Percentiles rank a stretch among this genome's conserved stretches.
These are phyloP conservation scores for Metellina segmentata DNA, from an alignment of 2,888 invertebrate species.

Conservation along the genomic window DNA sequence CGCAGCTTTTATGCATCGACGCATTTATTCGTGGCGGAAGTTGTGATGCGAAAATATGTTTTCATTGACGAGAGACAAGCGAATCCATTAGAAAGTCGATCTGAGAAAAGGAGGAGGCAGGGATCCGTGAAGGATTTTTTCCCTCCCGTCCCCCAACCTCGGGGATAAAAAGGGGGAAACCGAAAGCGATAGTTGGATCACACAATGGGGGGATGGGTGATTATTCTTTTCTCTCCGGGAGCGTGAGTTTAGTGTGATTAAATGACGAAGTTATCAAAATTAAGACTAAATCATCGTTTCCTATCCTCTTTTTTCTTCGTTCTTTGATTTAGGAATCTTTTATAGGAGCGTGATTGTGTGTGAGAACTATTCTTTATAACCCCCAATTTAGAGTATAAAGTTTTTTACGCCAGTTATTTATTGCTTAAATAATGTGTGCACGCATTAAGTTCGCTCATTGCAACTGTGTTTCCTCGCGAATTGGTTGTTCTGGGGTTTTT, in stretches of 20 bases:
- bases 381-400: background rate
- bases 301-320: background rate
- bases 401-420: background rate
- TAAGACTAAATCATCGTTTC: conserved; percentile 20
- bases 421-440: background rate
- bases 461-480: too few relatives aligned
- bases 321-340: background rate
- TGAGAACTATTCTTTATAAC: background rate
- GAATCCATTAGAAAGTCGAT: conserved; percentile 72
- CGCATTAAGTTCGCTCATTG: too few relatives aligned
- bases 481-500: too few relatives aligned
- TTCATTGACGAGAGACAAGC: conserved; percentile 72
- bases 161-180: background rate
- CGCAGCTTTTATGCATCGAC: conserved; percentile 60
- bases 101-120: conserved; percentile 31
- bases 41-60: conserved; percentile 70
- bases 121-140: conserved; percentile 58
- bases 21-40: conserved; percentile 63
- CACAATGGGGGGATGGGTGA: background rate
- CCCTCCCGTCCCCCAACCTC: background rate
- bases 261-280: conserved; percentile 11
- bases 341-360: background rate
- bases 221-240: background rate
- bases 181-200: background rate
- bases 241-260: background rate